Base-by-base conservation (phyloP, 1,140 invertebrate species). In the Drosophila triauraria region DNA sequence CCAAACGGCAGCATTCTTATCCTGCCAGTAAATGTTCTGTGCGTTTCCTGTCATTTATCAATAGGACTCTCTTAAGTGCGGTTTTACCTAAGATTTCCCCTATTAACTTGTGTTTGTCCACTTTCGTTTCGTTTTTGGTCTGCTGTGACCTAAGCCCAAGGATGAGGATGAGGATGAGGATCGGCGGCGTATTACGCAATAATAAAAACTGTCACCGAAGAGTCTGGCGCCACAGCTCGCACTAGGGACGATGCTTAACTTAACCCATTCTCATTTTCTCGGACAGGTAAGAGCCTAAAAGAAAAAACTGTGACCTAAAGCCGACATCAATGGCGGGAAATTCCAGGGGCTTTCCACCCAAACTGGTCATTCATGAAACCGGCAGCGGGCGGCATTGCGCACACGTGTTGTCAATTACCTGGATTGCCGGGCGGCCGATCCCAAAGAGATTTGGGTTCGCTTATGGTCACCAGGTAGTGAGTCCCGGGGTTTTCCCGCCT, bases 341-440 rank as follows among this genome's bases (percentile, higher is more conserved):
- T 61, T 69, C 84, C 84, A 27, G 51, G 84, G 84, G 84, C 71
- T 88, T 88, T 84, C 84, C 84, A 65, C n/a, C 5, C 38, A 25
- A 8, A 53, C 43, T 30, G 32, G 50, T 48, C 84, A 87, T 88
- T 88, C 85, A 88, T 90, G 54, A 88, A 80, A 59, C 9, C 8
- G 17, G 46, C 50, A 12, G 13, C 30, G 50, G 25, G 13, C 42
- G n/a, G 12, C 17, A 12, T 72, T 79, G 62, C 67, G 53, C 62
- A 88, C 84, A 88, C 82, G 65, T 88, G 84, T 84, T 88, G 32
- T 75, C 74, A 72, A 88, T 88, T 88, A 88, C 77, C 71, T 60
- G 50, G 15, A 27, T 44, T 32, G 42, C 2, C 51, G 35, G 7
- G 3, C 6, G 7, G 7, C 3, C 10, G 20, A 46, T 27, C 20